Base-by-base conservation (phyloP, 2,113 vertebrate genomes). In the Microtus montanus region DNA sequence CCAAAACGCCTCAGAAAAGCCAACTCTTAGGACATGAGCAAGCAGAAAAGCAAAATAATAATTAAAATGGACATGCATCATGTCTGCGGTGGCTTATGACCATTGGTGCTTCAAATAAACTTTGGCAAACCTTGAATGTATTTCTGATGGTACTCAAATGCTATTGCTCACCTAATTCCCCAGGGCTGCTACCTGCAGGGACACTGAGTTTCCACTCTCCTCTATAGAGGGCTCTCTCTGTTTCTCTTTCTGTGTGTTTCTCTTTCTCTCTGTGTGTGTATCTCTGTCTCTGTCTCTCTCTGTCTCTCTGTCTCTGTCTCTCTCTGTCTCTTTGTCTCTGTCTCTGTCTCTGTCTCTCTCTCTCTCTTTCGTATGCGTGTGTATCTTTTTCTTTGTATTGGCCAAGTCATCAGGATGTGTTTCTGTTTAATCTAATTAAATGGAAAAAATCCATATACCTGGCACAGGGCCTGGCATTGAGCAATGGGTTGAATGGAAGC, bases 1-100 rank as follows among this genome's bases (percentile, higher is more conserved):
- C 28, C 61, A n/a, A 83, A 73, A 94, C 78, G 63, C n/a, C 30
- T 73, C 68, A 97, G 86, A n/a, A 75, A 96, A 95, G 95, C 87
- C 28, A 95, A 68, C 52, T 64, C 61, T 58, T 44, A 41, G 66
- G 77, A 90, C n/a, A 52, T 12, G 9, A 26, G 22, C 54, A 73
- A 71, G 35, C 30, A 38, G 77, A 93, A 44, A 78, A 52, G 84
- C 44, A 71, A 84, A 64, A 74, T 33, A 85, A 89, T 71, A 82
- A 44, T 93, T 78, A 44, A 94, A 95, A 95, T n/a, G 35, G 38
- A 70, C 63, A 88, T 33, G 5, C 17, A 83, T 83, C 68, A 86
- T 71, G 35, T 47, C 20, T 90, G 66, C n/a, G 26, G 58, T 91
- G 64, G 78, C 33, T 47, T 79, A 28, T 30, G 38, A 41, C 68